Conservation (phyloP, 2,113 vertebrate genomes). For the Cepphus grylle region DNA sequence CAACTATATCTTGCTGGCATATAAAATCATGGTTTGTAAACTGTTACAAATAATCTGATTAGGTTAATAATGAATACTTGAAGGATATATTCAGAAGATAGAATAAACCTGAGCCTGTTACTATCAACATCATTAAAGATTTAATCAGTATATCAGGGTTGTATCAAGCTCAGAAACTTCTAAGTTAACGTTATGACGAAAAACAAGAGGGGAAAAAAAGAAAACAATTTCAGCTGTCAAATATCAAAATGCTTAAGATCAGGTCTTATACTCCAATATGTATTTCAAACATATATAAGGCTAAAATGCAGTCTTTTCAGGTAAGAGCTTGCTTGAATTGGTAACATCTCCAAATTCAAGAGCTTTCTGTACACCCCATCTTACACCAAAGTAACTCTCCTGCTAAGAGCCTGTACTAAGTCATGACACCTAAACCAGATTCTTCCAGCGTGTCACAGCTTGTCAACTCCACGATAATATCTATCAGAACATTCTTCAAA, state of each 20-base stretch:
- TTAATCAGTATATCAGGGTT: neutral
- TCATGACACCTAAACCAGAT: neutral
- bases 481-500: neutral
- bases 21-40: neutral
- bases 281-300: neutral
- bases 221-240: neutral
- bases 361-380: neutral
- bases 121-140: neutral
- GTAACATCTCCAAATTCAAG: neutral
- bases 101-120: neutral
- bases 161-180: neutral
- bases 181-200: neutral
- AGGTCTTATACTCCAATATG: neutral
- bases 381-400: neutral
- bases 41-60: neutral
- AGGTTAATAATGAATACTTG: neutral
- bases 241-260: neutral
- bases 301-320: neutral
- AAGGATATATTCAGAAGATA: neutral
- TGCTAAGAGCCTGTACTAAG: neutral
- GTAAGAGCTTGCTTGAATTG: neutral
- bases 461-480: neutral
- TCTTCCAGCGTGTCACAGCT: neutral
- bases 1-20: neutral
- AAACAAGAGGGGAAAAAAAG: neutral